Evolutionary conservation across 2,888 invertebrate species (phyloP), one percentile per base, ranked within the genome.

Genomic region (Melanostoma scalare): DNA sequence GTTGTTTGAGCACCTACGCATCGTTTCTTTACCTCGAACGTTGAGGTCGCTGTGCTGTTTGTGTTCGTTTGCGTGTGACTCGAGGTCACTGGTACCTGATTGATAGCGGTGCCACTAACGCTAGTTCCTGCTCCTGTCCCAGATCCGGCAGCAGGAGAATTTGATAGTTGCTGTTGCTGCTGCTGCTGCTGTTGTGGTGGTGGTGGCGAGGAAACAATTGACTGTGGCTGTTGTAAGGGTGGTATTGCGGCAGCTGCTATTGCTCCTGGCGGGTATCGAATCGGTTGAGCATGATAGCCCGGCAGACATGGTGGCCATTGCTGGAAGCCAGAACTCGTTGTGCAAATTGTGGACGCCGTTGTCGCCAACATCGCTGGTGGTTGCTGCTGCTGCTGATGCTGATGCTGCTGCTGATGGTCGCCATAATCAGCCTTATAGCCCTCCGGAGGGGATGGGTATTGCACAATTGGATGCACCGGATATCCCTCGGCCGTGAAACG

Each of bases 401-500:
- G 85, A 55, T 82, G 86, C 20, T 20, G 42, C 46, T 68, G 79
- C 4, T 73, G 85, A 55, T 82, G 86, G 68, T 87, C 68, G 69
- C 67, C 71, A 30, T 87, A 87, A 82, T 87, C 89, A 84, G 87
- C 93, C 87, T 95, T 94, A 88, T 95, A 95, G 2, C 94, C 94
- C 79, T 94, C 95, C 0, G 95, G 95, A 0, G 94, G 95, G 50
- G 94, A 95, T 40, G 94, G 95, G 85, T 94, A 89, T 93, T 93
- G 93, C 86, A 93, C 89, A 72, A 85, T 79, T 86, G 88, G 80
- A 87, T 88, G 85, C 84, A 94, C 93, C 0, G 96, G 96, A 90
- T 96, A 96, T 6, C 96, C 96, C 86, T 96, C 96, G 71, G 95
- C 94, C 3, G 96, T 96, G 88, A 96, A 95, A 85, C 96, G 93